phyloP scores from a whole-genome alignment of 2,797 vertebrate genomes.

The Arrhamphus sclerolepis region DNA sequence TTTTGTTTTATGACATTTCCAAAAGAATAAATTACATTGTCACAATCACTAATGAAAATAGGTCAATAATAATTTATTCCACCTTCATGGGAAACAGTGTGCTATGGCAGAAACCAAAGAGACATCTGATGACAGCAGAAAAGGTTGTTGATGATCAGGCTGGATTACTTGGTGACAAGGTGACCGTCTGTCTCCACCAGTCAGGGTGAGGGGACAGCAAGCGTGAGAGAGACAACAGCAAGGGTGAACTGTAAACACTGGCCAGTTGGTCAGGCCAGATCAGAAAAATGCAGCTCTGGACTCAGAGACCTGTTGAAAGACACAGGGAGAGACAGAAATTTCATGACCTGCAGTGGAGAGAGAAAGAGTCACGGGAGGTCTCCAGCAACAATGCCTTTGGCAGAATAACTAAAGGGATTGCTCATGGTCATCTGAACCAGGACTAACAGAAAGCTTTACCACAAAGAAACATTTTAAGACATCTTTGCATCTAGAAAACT shows the following conservation, averaged over 20 bases:
- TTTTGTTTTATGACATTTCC: too few species aligned
- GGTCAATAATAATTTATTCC: too few species aligned
- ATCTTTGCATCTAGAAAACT: too few species aligned
- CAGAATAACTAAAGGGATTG: neutral
- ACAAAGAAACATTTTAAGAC: neutral
- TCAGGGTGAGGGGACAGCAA: neutral
- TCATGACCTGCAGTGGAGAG: neutral
- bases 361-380: neutral
- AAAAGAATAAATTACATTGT: too few species aligned
- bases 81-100: too few species aligned
- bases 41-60: too few species aligned
- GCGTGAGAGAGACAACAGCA: neutral
- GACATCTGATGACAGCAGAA: neutral
- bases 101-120: too few species aligned
- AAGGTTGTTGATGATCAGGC: neutral
- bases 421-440: neutral
- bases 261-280: neutral
- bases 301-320: too few species aligned
- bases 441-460: neutral
- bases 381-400: neutral
- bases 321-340: too few species aligned
- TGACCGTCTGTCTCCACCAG: constrained; percentile 2
- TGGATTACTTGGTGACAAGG: neutral
- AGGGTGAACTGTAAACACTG: neutral
- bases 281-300: neutral